Base-by-base conservation (phyloP, 2,797 vertebrate species). In the Melanogrammus aeglefinus region DNA sequence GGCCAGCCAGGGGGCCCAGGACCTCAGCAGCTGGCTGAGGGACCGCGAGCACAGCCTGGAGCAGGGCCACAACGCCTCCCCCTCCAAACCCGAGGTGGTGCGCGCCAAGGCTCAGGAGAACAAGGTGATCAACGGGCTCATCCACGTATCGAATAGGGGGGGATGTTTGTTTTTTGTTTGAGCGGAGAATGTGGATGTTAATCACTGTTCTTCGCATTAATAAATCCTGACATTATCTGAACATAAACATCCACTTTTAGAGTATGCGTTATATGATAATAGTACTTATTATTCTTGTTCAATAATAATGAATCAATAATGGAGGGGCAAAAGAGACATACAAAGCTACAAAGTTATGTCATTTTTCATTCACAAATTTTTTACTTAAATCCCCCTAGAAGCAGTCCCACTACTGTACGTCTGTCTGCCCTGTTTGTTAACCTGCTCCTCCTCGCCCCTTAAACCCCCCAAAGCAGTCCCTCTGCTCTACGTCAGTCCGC, bases 91-190 rank as follows among this genome's bases (percentile, higher is more conserved):
- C 0, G 97, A 99, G 89, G 93, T 91, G 0, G 91, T 97, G 41
- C 95, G 93, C 36, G 96, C 95, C 69, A 97, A 98, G 90, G 97
- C 95, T 6, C 94, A 96, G 82, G 95, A 97, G 90, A 99, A 98
- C 93, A 98, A 99, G 97, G 98, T 98, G 86, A 76, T 10, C 9
- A 27, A 33, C n/a, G 69, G 27, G 24, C 14, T 72, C 12, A 13
- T 72, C 31, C 63, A 69, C 10, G 63, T 72, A 31, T 72, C 70
- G 2, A 33, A 35, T 14, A 4, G 27, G 31, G 27, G 27, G 70
- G 63, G 63, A 21, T 1, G 18, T 0, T 6, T 57, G 39, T 47
- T 16, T 47, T 47, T 47, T 47, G 14, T 47, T 47, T 47, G 51
- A 21, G 57, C 21, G 57, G n/a, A 27, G 2, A 10, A 66, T 66